Conservation (phyloP, 2,797 vertebrate species). For the Acipenser ruthenus region DNA sequence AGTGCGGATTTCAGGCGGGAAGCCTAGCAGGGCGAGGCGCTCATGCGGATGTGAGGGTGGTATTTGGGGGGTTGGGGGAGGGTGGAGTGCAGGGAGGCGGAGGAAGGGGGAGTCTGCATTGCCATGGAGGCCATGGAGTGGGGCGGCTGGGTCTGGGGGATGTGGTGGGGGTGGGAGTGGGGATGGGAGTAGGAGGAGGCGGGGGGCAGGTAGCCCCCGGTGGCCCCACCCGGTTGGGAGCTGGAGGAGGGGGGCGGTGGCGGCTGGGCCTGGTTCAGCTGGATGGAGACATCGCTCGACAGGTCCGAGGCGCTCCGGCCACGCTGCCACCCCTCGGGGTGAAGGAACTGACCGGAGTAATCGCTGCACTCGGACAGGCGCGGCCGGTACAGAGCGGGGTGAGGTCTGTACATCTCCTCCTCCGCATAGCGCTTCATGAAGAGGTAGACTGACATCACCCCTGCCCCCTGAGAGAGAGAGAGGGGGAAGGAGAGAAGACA, state of each 20-base stretch:
- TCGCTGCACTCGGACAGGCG: constrained; percentile 86
- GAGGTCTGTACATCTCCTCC: constrained; percentile 86
- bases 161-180: constrained; percentile 51
- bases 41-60: constrained; percentile 66
- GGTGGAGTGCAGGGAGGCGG: constrained; percentile 22
- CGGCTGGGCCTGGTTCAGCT: constrained; percentile 78
- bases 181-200: constrained; percentile 49
- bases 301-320: constrained; percentile 77
- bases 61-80: constrained; percentile 56
- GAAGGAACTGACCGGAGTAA: constrained; percentile 86
- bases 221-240: constrained; percentile 41
- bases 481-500: constrained; percentile 16
- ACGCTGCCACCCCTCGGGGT: constrained; percentile 78
- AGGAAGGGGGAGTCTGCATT: constrained; percentile 41
- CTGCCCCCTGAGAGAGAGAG: constrained; percentile 66
- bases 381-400: constrained; percentile 79
- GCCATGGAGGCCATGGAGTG: constrained; percentile 32
- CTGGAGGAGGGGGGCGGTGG: constrained; percentile 41
- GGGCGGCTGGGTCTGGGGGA: constrained; percentile 47
- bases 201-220: constrained; percentile 53
- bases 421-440: constrained; percentile 93
- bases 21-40: constrained; percentile 62
- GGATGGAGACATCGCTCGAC: constrained; percentile 88
- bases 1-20: not conserved
- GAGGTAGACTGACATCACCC: constrained; percentile 89